These are phyloP conservation scores for Aphelinus atriplicis DNA, from an alignment of 1,140 invertebrate genomes.

Conservation along the genomic window DNA sequence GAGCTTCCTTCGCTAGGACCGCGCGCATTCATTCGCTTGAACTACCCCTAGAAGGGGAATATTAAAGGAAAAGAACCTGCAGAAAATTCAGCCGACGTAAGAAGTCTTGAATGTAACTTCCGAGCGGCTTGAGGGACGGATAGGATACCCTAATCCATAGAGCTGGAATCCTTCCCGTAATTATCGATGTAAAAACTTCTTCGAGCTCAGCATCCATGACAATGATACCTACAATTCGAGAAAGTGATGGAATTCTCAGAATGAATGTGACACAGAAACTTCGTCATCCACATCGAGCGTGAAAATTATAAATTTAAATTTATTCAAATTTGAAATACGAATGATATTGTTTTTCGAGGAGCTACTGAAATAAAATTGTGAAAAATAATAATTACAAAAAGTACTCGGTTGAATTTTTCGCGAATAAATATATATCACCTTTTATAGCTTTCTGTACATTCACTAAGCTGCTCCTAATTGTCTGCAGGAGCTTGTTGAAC, in stretches of 20 bases:
- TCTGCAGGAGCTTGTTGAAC: slow-evolving; percentile 83
- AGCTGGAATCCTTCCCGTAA: slow-evolving; percentile 84
- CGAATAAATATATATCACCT: slow-evolving; percentile 66
- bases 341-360: too few species aligned
- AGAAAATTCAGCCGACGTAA: slow-evolving; percentile 81
- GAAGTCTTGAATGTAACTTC: slow-evolving; percentile 90
- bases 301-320: too few species aligned
- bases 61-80: slow-evolving; percentile 68
- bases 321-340: too few species aligned
- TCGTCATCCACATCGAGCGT: too few species aligned
- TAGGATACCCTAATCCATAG: slow-evolving; percentile 89
- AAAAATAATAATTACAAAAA: background rate
- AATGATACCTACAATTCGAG: slow-evolving; percentile 71
- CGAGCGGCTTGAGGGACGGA: slow-evolving; percentile 91
- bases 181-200: slow-evolving; percentile 85
- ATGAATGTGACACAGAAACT: too few species aligned
- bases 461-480: slow-evolving; percentile 79
- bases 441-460: slow-evolving; percentile 90
- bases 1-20: too few species aligned
- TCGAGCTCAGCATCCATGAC: slow-evolving; percentile 89
- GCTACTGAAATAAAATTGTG: background rate
- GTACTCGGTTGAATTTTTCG: background rate
- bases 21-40: background rate
- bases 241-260: too few species aligned
- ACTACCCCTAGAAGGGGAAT: background rate